Evolutionary conservation across 2,888 invertebrate genomes (phyloP).

Genomic region (Orthosia cruda): DNA sequence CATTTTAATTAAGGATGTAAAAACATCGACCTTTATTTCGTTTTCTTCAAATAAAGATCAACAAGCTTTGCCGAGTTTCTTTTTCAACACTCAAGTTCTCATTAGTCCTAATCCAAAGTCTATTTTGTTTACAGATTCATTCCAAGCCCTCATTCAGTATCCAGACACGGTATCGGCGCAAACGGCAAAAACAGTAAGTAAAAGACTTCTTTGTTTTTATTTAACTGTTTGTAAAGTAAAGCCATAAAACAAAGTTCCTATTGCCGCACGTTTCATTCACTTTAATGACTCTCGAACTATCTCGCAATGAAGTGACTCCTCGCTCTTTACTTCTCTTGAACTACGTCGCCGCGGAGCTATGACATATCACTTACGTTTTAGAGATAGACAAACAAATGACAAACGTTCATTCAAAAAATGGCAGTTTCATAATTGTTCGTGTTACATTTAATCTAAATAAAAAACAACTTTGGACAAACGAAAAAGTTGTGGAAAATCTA

Average conservation of each 20-base stretch:
- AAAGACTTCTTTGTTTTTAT: slow-evolving; percentile 87
- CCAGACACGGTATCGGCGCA: slow-evolving; percentile 99
- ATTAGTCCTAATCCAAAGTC: slow-evolving; percentile 59
- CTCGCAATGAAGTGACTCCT: slow-evolving; percentile 83
- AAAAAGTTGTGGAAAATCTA: slow-evolving; percentile 55
- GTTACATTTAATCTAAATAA: slow-evolving; percentile 51
- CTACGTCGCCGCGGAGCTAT: slow-evolving; percentile 25
- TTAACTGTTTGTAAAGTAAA: slow-evolving; percentile 87
- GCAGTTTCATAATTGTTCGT: not conserved
- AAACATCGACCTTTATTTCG: slow-evolving; percentile 40
- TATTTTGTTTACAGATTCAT: slow-evolving; percentile 95
- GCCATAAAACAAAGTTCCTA: slow-evolving; percentile 89
- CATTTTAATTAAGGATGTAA: slow-evolving; percentile 39
- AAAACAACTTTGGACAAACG: slow-evolving; percentile 50
- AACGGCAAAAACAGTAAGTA: slow-evolving; percentile 98
- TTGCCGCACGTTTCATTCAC: slow-evolving; percentile 88
- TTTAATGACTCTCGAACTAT: slow-evolving; percentile 89
- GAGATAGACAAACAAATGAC: slow-evolving; percentile 11
- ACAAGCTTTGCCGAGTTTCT: slow-evolving; percentile 49
- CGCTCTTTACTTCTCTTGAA: slow-evolving; percentile 72
- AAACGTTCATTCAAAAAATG: slow-evolving; percentile 20
- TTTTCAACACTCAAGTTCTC: slow-evolving; percentile 60
- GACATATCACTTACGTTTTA: slow-evolving; percentile 15
- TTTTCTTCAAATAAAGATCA: slow-evolving; percentile 61
- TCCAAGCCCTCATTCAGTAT: slow-evolving; percentile 99